Evolutionary conservation across 2,113 vertebrate genomes (phyloP), one percentile per base, ranked within the genome.

Genomic region (Eonycteris spelaea): DNA sequence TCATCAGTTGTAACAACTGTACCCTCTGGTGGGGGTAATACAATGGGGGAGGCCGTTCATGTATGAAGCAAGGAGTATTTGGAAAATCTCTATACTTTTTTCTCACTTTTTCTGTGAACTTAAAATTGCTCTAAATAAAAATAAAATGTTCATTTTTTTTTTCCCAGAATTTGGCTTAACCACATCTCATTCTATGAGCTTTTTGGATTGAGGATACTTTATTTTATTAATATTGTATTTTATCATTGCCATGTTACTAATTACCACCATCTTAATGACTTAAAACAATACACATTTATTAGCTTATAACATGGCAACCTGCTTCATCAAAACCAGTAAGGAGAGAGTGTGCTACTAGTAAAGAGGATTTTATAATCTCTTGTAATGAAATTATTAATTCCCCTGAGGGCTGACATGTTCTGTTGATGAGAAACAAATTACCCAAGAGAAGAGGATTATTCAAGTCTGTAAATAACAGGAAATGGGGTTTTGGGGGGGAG

Each of bases 391-490:
- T 94, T 13, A 71, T 21, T 7, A 38, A 18, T 74, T 33, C 3
- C 7, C 48, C 65, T 94, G 71, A 68, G 6, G 21, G 48, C 15
- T 85, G 57, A 48, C 79, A 5, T 35, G 4, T 48, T 91, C 11
- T 84, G 38, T 65, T 79, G 40, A 79, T 45, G 84, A 79, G 55
- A 88, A 95, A 40, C 10, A 74, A 94, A 89, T 84, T 85, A 74
- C 5, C 63, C 30, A 70, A 77, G 18, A 26, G 8, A 3, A 67
- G 33, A 78, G n/a, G n/a, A 63, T 93, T 86, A 48, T 9, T 90
- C 55, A 65, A 40, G 33, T 5, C 40, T 89, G 2, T 85, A 7
- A 73, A 73, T 63, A 68, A 38, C 3, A 53, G 7, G 3, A 83
- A 9, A 24, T 57, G 61, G 9, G 14, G 19, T 35, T 45, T 24